phyloP scores from a whole-genome alignment of 2,797 vertebrate species.

The Intellagama lesueurii region DNA sequence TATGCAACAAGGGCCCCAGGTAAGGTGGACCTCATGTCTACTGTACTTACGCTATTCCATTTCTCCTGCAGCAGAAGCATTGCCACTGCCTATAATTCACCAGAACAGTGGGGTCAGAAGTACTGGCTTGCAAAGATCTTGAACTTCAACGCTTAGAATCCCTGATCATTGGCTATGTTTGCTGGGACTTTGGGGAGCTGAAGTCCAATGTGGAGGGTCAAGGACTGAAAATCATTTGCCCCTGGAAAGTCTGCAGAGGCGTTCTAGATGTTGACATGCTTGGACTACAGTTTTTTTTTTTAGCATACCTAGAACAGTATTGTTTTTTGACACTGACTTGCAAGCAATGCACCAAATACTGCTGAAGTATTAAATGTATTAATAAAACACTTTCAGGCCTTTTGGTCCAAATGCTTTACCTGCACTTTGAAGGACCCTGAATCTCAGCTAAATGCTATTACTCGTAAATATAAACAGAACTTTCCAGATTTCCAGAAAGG shows the following conservation, averaged over 20 bases:
- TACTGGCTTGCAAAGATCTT: no score
- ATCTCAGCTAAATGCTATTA: neutral
- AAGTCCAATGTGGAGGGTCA: no score
- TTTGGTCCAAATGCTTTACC: neutral
- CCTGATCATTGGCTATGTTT: no score
- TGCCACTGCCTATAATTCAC: neutral
- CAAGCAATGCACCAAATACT: neutral
- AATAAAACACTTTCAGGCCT: no score
- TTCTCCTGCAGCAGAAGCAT: neutral
- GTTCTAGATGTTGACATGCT: neutral
- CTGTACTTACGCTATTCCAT: neutral
- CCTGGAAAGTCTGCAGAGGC: neutral
- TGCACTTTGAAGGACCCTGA: neutral
- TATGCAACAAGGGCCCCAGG: no score
- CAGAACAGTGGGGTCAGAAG: no score
- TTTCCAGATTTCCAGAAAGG: neutral
- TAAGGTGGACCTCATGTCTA: no score
- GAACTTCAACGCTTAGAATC: no score
- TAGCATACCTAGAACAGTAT: neutral
- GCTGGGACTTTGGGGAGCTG: no score
- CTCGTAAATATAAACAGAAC: neutral
- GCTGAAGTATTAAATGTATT: neutral
- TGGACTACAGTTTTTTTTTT: neutral
- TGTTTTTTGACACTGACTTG: neutral
- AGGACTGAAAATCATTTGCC: no score